Evolutionary conservation across 2,113 vertebrate genomes (phyloP), one percentile per base, ranked within the genome.

Genomic region (Ahaetulla prasina): DNA sequence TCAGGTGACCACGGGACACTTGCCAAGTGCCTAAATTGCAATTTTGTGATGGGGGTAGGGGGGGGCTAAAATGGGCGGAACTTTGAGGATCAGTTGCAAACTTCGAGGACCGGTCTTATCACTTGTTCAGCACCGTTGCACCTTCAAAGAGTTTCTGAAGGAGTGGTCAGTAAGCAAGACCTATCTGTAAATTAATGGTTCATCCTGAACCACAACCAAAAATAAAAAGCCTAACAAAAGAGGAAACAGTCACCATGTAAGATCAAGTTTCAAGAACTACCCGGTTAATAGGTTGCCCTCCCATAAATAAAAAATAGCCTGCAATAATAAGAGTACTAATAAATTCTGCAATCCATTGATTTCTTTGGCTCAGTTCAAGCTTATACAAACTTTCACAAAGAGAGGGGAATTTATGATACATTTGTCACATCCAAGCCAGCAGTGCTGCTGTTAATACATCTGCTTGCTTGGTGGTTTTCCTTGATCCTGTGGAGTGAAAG

Each of bases 261-360:
- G 92, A 94, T 57, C 92, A 91, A 85, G 86, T 96, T 96, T 96
- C 90, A 95, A 94, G 95, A 96, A 92, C 92, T 97, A 95, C 92
- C 91, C 53, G 90, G 93, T 87, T 87, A 95, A 87, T 94, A 91
- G 43, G 47, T 95, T 93, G 94, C 93, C 95, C 52, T 93, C 84
- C 93, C 95, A 92, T 95, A 93, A 96, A 95, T 91, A 96, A 94
- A 95, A 97, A 97, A 95, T 96, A 93, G 96, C 95, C 96, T 96
- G 94, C 97, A 97, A 98, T 98, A 98, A 98, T 98, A 97, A 98
- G 98, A 97, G 97, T 99, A 98, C 98, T 99, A 98, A 99, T 99
- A 98, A 99, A 99, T 99, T 98, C 98, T 98, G 97, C 98, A 98
- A 98, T 98, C 98, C 98, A 99, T 99, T 98, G 98, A 99, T 99